These are phyloP conservation scores for Ditula angustiorana DNA, from an alignment of 2,888 invertebrate genomes.

Conservation along the genomic window DNA sequence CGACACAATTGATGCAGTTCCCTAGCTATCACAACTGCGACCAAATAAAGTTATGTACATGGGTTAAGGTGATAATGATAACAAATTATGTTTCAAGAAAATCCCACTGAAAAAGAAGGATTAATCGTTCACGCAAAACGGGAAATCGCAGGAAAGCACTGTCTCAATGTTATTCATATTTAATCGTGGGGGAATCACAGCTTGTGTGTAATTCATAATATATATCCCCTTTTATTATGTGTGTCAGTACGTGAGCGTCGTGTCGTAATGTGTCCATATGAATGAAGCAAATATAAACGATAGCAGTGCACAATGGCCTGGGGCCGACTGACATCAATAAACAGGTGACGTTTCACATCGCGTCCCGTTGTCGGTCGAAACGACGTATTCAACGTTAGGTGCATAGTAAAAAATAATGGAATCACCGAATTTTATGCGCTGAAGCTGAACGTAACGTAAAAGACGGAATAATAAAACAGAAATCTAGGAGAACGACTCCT, in stretches of 20 bases:
- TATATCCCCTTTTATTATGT: background rate
- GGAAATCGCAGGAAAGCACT: constrained; percentile 6
- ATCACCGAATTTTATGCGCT: constrained; percentile 38
- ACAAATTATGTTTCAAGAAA: constrained; percentile 7
- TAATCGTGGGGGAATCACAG: constrained; percentile 21
- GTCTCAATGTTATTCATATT: constrained; percentile 21
- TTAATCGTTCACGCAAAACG: constrained; percentile 15
- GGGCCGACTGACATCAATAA: constrained; percentile 31
- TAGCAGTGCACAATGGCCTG: constrained; percentile 16
- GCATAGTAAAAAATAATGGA: constrained; percentile 48
- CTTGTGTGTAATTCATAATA: constrained; percentile 7
- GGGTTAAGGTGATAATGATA: background rate
- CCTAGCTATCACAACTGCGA: too few species aligned
- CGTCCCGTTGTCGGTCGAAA: constrained; percentile 43
- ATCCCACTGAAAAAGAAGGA: constrained; percentile 6
- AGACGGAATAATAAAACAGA: constrained; percentile 16
- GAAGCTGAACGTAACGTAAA: constrained; percentile 28
- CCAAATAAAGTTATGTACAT: too few species aligned
- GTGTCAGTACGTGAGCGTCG: background rate
- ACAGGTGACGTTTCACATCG: constrained; percentile 38
- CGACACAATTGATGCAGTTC: too few species aligned
- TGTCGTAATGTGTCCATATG: background rate
- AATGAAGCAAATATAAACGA: constrained; percentile 26
- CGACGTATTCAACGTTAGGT: constrained; percentile 48
- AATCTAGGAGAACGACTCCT: constrained; percentile 12